phyloP scores from a whole-genome alignment of 2,113 vertebrate genomes.

The Xenopus laevis region DNA sequence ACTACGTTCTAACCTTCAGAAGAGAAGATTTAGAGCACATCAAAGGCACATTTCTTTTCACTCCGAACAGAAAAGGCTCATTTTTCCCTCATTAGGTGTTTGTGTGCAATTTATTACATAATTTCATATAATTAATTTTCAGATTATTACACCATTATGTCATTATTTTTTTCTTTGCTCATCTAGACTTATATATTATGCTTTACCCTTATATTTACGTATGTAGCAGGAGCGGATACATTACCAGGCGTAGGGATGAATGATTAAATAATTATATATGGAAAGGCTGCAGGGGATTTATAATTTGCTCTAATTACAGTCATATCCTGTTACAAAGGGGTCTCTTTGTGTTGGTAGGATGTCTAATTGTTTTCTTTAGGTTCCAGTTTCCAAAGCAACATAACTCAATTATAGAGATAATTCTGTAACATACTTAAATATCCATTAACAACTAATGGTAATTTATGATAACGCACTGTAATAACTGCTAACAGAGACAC shows the following conservation, averaged over 20 bases:
- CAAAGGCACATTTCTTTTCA: too few relatives aligned
- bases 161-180: neutral
- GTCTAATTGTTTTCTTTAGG: neutral
- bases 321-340: neutral
- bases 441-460: neutral
- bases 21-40: too few relatives aligned
- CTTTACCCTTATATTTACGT: neutral
- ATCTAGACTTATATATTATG: neutral
- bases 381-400: neutral
- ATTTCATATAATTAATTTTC: conserved; percentile 12
- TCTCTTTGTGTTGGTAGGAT: neutral
- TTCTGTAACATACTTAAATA: neutral
- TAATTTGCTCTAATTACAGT: neutral
- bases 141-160: conserved; percentile 6
- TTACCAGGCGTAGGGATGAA: neutral
- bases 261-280: conserved; percentile 5
- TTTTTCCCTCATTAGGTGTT: too few relatives aligned
- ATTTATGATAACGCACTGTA: conserved; percentile 1
- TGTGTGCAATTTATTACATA: neutral
- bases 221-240: neutral
- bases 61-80: too few relatives aligned
- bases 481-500: too few relatives aligned
- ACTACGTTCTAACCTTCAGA: too few relatives aligned
- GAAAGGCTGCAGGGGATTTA: neutral
- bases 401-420: conserved; percentile 1